phyloP scores from a whole-genome alignment of 2,113 vertebrate species.

The Motacilla tschutschensis region DNA sequence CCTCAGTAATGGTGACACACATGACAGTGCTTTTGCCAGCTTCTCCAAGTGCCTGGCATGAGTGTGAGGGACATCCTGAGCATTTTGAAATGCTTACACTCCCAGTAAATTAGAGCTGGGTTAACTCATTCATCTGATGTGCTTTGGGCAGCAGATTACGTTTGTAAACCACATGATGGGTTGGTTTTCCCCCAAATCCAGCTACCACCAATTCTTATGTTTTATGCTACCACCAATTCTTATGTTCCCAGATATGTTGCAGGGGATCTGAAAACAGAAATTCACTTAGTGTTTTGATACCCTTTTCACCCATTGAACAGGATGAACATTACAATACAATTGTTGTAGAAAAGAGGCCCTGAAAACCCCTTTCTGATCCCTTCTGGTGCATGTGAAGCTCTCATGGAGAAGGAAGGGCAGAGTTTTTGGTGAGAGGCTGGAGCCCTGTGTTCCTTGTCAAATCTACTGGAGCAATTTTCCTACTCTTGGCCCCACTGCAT shows the following conservation, averaged over 20 bases:
- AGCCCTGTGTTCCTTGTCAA: neutral
- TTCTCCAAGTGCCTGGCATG: neutral
- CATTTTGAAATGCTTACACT: neutral
- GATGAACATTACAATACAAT: neutral
- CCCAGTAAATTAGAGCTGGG: neutral
- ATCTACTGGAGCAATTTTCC: neutral
- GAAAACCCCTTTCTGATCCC: neutral
- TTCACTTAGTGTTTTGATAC: neutral
- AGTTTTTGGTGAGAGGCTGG: neutral
- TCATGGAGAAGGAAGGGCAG: neutral
- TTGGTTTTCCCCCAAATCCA: neutral
- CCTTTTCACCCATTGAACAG: neutral
- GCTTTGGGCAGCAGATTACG: neutral
- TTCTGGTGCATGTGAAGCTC: neutral
- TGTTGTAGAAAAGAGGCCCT: neutral
- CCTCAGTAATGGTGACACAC: neutral
- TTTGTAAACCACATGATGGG: neutral
- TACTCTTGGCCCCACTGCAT: neutral
- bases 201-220: neutral
- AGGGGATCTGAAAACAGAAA: neutral
- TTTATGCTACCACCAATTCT: neutral
- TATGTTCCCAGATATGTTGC: neutral
- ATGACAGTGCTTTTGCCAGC: neutral
- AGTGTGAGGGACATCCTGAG: no score
- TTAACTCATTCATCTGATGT: rapidly evolving